Percentiles rank a stretch among this genome's conserved stretches.
These are phyloP conservation scores for Neodiprion fabricii DNA, from an alignment of 1,140 invertebrate genomes.

Conservation along the genomic window DNA sequence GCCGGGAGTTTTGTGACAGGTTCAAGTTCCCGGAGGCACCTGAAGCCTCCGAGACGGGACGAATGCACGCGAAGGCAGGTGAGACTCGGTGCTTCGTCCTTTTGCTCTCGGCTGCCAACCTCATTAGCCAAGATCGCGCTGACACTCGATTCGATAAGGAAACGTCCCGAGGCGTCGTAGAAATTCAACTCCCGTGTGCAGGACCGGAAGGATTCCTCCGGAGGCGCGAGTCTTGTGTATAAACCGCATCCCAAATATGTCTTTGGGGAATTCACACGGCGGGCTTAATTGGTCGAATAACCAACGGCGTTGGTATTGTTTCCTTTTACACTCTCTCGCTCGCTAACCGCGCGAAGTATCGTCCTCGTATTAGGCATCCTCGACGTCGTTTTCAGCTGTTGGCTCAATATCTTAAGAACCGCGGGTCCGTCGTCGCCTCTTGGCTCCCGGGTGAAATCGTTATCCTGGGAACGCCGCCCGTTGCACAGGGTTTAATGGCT, in stretches of 20 bases:
- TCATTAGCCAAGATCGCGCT: conserved; percentile 1
- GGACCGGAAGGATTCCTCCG: not conserved
- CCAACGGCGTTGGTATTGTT: not conserved
- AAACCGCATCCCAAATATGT: not conserved
- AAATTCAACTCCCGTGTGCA: no score
- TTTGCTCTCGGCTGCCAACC: not conserved
- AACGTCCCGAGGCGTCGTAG: not conserved
- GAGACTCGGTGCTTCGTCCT: conserved; percentile 7
- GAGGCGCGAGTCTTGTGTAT: no score
- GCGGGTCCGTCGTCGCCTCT: no score
- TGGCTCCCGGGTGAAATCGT: no score
- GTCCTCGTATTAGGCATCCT: no score
- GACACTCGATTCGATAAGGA: conserved; percentile 1
- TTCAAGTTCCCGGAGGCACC: conserved; percentile 10
- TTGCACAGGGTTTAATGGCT: no score
- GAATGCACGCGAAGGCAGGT: conserved; percentile 10
- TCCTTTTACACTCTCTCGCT: not conserved
- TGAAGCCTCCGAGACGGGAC: conserved; percentile 1
- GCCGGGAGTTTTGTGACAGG: conserved; percentile 5
- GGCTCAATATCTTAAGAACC: not conserved
- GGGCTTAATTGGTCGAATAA: conserved; percentile 1
- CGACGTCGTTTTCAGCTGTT: not conserved
- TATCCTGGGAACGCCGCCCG: no score
- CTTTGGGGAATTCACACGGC: not conserved
- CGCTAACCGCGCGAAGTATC: not conserved